Evolutionary conservation across 1,140 invertebrate species (phyloP).

Genomic region (Yoshiicerus persimilis): DNA sequence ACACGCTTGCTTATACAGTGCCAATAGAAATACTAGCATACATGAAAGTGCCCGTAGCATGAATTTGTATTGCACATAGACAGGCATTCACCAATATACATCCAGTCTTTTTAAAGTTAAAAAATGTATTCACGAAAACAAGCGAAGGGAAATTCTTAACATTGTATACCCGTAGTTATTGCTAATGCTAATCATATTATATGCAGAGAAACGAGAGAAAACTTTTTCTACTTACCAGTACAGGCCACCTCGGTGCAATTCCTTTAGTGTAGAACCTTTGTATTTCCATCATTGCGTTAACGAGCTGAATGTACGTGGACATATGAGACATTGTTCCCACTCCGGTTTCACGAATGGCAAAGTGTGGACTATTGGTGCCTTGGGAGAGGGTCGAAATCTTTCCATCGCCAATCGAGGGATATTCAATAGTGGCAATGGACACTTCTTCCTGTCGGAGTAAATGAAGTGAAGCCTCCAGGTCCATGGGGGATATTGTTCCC

Average conservation of each 20-base stretch:
- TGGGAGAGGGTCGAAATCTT: slow-evolving; percentile 42
- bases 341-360: slow-evolving; percentile 42
- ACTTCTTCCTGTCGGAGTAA: slow-evolving; percentile 43
- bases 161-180: neutral
- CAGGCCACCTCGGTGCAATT: slow-evolving; percentile 41
- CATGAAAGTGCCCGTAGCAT: neutral
- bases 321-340: slow-evolving; percentile 45
- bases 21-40: neutral
- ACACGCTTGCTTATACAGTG: neutral
- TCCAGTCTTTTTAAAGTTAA: neutral
- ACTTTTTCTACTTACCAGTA: slow-evolving; percentile 34
- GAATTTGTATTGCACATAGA: neutral
- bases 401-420: slow-evolving; percentile 44
- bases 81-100: neutral
- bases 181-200: neutral
- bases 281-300: slow-evolving; percentile 46
- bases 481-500: slow-evolving; percentile 40
- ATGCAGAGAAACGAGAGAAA: neutral
- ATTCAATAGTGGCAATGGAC: slow-evolving; percentile 47
- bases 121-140: neutral
- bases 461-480: slow-evolving; percentile 42
- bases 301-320: slow-evolving; percentile 49
- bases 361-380: slow-evolving; percentile 44
- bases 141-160: neutral
- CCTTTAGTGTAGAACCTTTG: slow-evolving; percentile 44